Base-by-base conservation (phyloP, 2,888 invertebrate species). In the Drosophila kanekoi region DNA sequence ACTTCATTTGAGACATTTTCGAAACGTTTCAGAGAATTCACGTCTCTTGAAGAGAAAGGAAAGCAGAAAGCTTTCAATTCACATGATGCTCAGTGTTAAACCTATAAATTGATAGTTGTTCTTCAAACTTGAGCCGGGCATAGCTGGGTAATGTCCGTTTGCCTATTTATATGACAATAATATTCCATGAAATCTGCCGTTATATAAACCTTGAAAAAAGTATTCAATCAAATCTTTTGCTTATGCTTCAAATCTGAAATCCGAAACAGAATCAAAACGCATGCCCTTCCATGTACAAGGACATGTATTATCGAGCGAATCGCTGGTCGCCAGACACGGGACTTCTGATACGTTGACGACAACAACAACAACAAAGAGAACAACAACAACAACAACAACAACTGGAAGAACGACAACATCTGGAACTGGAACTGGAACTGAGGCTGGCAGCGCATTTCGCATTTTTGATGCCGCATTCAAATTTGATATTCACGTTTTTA, bases 231-330 rank as follows among this genome's bases (percentile, higher is more conserved):
- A 32, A 4, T 45, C 13, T 20, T 43, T 16, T n/a, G 0, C 10
- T 4, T 23, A 13, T 43, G 13, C 9, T 13, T 23, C 37, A 18
- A 16, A 47, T 40, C 33, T 3, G 8, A 49, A 65, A 48, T 82
- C n/a, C n/a, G n/a, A n/a, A n/a, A n/a, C n/a, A 90, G 87, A 91
- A 88, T 90, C 91, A 95, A 94, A 94, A 94, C 89, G 94, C 94
- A 92, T 97, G 97, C 93, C 97, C 97, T 51, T 96, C 96, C 81
- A 97, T 97, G 97, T 96, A 96, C 91, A 95, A 96, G 93, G 96
- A 97, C 90, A 96, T 97, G 95, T 96, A 96, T 90, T 97, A 97
- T 92, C 96, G 95, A 94, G 92, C 92, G 78, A 92, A 92, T 84
- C 92, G 92, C 67, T 92, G 92, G 92, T 91, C 92, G 44, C 90